Percentiles rank a stretch among this genome's conserved stretches.
phyloP scores from a whole-genome alignment of 2,113 vertebrate genomes.

The Prinia subflava region DNA sequence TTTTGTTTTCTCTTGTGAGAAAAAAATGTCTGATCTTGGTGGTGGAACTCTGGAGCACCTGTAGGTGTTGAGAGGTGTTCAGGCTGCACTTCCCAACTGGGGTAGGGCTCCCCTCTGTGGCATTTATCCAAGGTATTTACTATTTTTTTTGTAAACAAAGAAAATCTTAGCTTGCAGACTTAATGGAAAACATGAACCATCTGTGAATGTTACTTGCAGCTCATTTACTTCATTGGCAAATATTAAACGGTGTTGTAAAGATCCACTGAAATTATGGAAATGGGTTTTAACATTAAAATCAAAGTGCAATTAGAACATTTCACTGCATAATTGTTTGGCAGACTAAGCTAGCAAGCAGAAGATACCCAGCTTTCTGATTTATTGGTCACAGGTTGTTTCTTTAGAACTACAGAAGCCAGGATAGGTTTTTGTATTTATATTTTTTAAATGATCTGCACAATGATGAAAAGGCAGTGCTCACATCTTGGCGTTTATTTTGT shows the following conservation, averaged over 20 bases:
- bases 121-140: background rate
- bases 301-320: slow-evolving; percentile 76
- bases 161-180: slow-evolving; percentile 21
- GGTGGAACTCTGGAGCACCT: background rate
- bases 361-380: slow-evolving; percentile 61
- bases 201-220: slow-evolving; percentile 73
- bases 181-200: slow-evolving; percentile 67
- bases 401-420: background rate
- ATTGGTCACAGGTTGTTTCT: slow-evolving; percentile 65
- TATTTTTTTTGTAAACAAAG: slow-evolving; percentile 19
- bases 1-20: background rate
- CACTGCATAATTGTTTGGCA: slow-evolving; percentile 74
- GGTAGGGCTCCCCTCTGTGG: background rate
- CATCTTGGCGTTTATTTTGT: background rate
- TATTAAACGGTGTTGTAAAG: slow-evolving; percentile 70
- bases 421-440: background rate
- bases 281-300: slow-evolving; percentile 77
- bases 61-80: background rate
- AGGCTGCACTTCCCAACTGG: background rate
- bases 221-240: slow-evolving; percentile 75
- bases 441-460: background rate
- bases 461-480: background rate
- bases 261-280: slow-evolving; percentile 77
- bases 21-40: background rate
- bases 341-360: slow-evolving; percentile 4